Percentiles rank a stretch among this genome's conserved stretches.
Conservation (phyloP, 2,113 vertebrate species). For the Hepsetus odoe region DNA sequence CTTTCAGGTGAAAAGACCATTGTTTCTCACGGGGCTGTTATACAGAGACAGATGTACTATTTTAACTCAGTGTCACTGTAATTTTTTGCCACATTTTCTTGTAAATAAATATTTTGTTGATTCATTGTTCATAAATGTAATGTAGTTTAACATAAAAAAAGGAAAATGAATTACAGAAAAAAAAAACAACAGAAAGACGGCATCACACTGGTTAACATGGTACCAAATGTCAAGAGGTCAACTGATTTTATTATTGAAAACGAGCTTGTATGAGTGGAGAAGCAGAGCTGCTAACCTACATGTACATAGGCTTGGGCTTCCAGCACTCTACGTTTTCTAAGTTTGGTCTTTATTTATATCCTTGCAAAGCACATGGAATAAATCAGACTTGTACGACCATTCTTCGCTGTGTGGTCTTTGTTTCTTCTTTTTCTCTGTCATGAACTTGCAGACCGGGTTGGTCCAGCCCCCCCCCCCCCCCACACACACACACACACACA, state of each 20-base stretch:
- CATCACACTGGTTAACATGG: conserved; percentile 83
- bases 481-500: too few relatives aligned
- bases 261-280: conserved; percentile 80
- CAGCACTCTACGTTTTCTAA: conserved; percentile 96
- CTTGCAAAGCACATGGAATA: conserved; percentile 98
- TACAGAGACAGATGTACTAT: conserved; percentile 88
- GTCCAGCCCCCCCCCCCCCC: too few relatives aligned
- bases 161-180: conserved; percentile 33
- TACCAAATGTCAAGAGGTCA: conserved; percentile 77
- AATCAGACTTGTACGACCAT: conserved; percentile 91
- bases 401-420: conserved; percentile 45
- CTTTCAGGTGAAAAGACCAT: conserved; percentile 84
- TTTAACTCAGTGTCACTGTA: conserved; percentile 96
- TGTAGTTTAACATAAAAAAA: conserved; percentile 75
- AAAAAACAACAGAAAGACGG: conserved; percentile 66
- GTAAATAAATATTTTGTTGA: conserved; percentile 98
- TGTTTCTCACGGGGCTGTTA: conserved; percentile 84
- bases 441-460: not conserved
- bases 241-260: conserved; percentile 55
- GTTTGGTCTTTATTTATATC: conserved; percentile 99
- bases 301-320: conserved; percentile 99
- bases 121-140: conserved; percentile 96
- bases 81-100: conserved; percentile 83
- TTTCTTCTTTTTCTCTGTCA: conserved; percentile 8
- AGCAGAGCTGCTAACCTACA: conserved; percentile 80